Evolutionary conservation across 2,113 vertebrate genomes (phyloP), one percentile per base, ranked within the genome.

Genomic region (Pao palembangensis): DNA sequence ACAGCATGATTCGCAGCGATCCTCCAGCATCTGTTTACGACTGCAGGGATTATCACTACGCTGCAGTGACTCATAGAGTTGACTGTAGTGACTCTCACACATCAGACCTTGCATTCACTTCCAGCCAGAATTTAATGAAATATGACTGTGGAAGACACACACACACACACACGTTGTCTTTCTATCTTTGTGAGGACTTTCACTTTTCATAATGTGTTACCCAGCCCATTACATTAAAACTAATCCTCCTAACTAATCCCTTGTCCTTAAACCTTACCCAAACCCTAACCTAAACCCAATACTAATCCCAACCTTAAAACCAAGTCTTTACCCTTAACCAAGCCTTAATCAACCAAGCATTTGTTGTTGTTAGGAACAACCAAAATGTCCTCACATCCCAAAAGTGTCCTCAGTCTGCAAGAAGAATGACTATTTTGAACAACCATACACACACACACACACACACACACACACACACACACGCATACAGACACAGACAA

Each of bases 11-110:
- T 80, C 28, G 28, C 28, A 6, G 75, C 80, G 64, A 70, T 64
- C 57, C 69, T 71, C 56, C 43, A 85, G 84, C 81, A 81, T 85
- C 85, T 87, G 87, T 89, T 89, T 86, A 89, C 73, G 84, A 80
- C 83, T 75, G 73, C 55, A 52, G 78, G 81, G 87, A 87, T 89
- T 89, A 89, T 82, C 87, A 52, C 87, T 82, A 66, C 19, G 42
- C 80, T 64, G 76, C 80, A 73, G 80, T 76, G 83, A 76, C 80
- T 73, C 46, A 43, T 14, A 73, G 66, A 75, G 75, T 78, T 83
- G 54, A 54, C 66, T 51, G 72, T 71, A 84, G 78, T 44, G 63
- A 79, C 81, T 75, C 71, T 84, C 75, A 73, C 81, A 82, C 76
- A 64, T 78, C 81, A 46, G 47, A 71, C 61, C 73, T 61, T 64